Evolutionary conservation across 2,797 vertebrate genomes (phyloP).

Genomic region (Clarias fuscus): DNA sequence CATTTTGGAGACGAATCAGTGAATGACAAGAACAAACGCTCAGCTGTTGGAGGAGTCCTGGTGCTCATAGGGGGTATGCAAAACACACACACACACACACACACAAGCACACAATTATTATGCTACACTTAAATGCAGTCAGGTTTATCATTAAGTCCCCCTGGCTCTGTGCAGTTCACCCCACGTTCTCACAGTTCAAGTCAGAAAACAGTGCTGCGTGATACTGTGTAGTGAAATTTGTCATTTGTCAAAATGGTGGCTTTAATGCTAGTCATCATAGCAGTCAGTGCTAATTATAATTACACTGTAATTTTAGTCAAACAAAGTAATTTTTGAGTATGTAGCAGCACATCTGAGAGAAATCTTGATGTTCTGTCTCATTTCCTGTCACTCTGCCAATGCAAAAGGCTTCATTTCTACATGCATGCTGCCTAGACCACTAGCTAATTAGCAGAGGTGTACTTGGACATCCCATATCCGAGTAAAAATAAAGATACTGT

Average conservation of each 20-base stretch:
- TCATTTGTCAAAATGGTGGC: background rate
- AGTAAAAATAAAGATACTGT: too few relatives aligned
- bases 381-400: background rate
- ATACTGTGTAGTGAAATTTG: background rate
- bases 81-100: background rate
- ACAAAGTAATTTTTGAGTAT: background rate
- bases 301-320: background rate
- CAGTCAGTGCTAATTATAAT: background rate
- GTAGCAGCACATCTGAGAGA: background rate
- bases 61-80: conserved; percentile 84
- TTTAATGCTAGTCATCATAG: background rate
- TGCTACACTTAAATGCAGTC: background rate
- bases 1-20: conserved; percentile 85
- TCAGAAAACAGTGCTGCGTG: background rate
- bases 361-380: background rate
- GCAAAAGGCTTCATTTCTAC: background rate
- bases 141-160: background rate
- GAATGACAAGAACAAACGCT: conserved; percentile 85
- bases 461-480: too few relatives aligned
- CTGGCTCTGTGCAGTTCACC: background rate
- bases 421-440: background rate
- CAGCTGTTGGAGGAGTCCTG: conserved; percentile 85
- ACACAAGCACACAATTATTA: background rate
- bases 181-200: background rate
- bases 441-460: background rate